phyloP scores from a whole-genome alignment of 1,140 invertebrate species.

The Cheumatopsyche charites region DNA sequence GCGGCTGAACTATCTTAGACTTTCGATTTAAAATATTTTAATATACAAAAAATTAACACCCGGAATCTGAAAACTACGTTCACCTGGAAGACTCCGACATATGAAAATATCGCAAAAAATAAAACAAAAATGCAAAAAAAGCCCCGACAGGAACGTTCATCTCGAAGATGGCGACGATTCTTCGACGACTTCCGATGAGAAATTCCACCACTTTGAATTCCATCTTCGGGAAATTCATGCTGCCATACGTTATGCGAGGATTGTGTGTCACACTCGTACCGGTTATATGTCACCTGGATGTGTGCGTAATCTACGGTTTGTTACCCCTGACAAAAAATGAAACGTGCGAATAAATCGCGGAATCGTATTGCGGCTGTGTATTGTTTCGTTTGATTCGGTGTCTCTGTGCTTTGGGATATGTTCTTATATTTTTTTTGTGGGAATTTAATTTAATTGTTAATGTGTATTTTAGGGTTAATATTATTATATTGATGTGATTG shows the following conservation, averaged over 20 bases:
- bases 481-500: too few species aligned
- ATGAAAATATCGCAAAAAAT: background rate
- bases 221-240: slow-evolving; percentile 13
- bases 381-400: slow-evolving; percentile 6
- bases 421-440: background rate
- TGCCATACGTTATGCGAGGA: background rate
- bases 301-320: too few species aligned
- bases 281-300: background rate
- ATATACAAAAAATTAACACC: too few species aligned
- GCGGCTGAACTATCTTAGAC: too few species aligned
- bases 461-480: too few species aligned
- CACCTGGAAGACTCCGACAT: background rate
- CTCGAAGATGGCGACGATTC: background rate
- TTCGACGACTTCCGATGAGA: background rate
- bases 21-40: too few species aligned
- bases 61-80: too few species aligned
- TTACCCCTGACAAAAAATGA: too few species aligned
- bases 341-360: too few species aligned
- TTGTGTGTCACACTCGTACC: background rate
- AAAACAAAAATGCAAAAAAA: background rate
- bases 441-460: too few species aligned
- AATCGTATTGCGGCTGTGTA: too few species aligned
- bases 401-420: background rate
- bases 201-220: slow-evolving; percentile 7
- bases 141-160: background rate